Evolutionary conservation across 2,113 vertebrate species (phyloP).

Genomic region (Chrysochloris asiatica): DNA sequence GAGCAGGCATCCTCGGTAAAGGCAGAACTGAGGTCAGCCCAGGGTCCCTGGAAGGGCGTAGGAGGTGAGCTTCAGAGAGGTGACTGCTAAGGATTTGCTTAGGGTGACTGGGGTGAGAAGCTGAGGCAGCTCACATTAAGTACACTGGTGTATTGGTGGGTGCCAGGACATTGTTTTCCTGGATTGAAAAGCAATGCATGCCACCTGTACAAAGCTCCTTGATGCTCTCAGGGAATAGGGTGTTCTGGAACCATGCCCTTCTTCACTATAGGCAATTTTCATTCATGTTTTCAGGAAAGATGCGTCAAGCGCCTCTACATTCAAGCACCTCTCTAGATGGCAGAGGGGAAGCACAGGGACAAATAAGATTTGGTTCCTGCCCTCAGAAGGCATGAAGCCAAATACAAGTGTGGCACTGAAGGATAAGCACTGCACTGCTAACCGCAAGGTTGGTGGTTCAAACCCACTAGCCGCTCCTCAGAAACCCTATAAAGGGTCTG

Average conservation of each 20-base stretch:
- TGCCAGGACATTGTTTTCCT: background rate
- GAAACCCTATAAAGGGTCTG: too few relatives aligned
- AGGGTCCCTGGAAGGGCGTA: background rate
- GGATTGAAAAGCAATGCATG: background rate
- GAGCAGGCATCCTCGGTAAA: background rate
- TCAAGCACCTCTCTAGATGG: background rate
- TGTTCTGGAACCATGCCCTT: background rate
- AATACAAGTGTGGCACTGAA: background rate
- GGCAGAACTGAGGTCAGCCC: accelerated
- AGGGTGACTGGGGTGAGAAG: background rate
- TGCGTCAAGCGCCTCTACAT: background rate
- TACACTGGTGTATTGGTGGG: accelerated
- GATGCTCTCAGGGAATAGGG: background rate
- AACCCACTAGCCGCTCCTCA: too few relatives aligned
- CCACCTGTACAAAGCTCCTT: background rate
- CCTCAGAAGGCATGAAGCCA: background rate
- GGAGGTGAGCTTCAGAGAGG: background rate
- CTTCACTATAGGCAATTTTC: background rate
- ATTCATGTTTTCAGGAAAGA: background rate
- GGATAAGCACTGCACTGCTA: too few relatives aligned
- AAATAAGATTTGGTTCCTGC: background rate
- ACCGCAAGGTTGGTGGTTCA: too few relatives aligned
- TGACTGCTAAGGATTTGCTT: background rate
- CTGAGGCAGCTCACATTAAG: background rate
- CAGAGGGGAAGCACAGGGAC: background rate